These are phyloP conservation scores for Kryptolebias ocellatus DNA, from an alignment of 2,797 vertebrate genomes.

Conservation along the genomic window DNA sequence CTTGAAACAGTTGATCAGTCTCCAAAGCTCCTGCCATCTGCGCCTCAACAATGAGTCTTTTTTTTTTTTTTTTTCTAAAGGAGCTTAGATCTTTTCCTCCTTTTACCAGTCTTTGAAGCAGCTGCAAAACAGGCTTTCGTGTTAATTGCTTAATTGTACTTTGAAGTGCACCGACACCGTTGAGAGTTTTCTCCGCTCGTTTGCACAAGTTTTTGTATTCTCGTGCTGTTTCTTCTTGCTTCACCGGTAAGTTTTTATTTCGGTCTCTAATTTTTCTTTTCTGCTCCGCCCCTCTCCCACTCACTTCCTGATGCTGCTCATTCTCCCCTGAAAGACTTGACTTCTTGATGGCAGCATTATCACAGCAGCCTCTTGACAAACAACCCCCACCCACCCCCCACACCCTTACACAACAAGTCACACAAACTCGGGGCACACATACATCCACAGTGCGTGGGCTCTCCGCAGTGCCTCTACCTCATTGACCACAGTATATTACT, in stretches of 20 bases:
- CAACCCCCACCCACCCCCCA: conserved; percentile 54
- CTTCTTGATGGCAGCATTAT: conserved; percentile 57
- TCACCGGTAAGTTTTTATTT: conserved; percentile 8
- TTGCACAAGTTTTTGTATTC: neutral
- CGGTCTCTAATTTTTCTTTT: conserved; percentile 2
- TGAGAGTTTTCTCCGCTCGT: neutral
- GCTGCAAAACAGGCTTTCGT: neutral
- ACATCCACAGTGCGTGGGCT: conserved; percentile 37
- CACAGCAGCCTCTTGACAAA: conserved; percentile 55
- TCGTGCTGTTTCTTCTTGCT: neutral
- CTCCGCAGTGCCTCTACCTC: conserved; percentile 66
- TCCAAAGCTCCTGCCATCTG: conserved; percentile 8
- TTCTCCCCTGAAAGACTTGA: conserved; percentile 63
- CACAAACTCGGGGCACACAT: conserved; percentile 18
- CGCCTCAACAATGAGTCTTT: neutral
- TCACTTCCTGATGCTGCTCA: conserved; percentile 38
- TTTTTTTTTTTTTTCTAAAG: neutral
- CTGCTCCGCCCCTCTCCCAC: conserved; percentile 13
- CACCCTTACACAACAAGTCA: conserved; percentile 27
- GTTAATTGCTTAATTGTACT: conserved; percentile 5
- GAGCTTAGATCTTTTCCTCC: conserved; percentile 6
- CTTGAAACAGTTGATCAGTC: neutral
- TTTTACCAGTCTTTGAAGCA: neutral
- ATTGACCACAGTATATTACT: conserved; percentile 74
- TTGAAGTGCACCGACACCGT: neutral